Conservation (phyloP, 2,888 invertebrate genomes). For the Caenorhabditis virilis region DNA sequence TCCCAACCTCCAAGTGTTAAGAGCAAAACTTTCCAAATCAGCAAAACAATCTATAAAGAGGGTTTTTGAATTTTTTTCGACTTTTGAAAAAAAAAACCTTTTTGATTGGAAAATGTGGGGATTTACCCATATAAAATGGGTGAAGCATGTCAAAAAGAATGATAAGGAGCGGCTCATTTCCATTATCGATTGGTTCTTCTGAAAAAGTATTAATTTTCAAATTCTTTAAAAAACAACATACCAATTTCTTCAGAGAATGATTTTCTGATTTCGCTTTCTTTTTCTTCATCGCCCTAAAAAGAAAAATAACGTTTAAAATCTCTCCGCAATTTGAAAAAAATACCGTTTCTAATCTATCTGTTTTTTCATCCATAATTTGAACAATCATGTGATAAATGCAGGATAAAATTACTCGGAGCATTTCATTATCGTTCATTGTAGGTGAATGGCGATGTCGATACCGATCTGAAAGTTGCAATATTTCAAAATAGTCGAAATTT, state of each 20-base stretch:
- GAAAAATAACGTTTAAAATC: background rate
- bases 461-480: background rate
- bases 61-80: conserved; percentile 5
- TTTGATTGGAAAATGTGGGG: conserved; percentile 97
- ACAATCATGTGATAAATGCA: conserved; percentile 91
- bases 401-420: conserved; percentile 87
- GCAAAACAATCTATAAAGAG: conserved; percentile 76
- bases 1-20: conserved; percentile 86
- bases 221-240: background rate
- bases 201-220: conserved; percentile 10
- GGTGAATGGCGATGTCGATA: conserved; percentile 66
- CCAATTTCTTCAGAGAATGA: conserved; percentile 22
- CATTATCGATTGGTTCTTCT: conserved; percentile 61
- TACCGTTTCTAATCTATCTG: conserved; percentile 17
- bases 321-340: no score
- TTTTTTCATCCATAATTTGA: conserved; percentile 26
- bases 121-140: conserved; percentile 89
- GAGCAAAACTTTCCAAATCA: conserved; percentile 92
- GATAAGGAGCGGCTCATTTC: conserved; percentile 69
- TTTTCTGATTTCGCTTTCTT: conserved; percentile 20
- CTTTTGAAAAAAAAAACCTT: conserved; percentile 77
- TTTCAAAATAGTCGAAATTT: no score
- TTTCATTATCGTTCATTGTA: conserved; percentile 85
- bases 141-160: conserved; percentile 94
- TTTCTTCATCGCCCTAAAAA: background rate